A percentile compares a stretch with the other conserved stretches of the same genome.
These are phyloP conservation scores for Heliconius hortense DNA, from an alignment of 2,888 invertebrate species.

Conservation along the genomic window DNA sequence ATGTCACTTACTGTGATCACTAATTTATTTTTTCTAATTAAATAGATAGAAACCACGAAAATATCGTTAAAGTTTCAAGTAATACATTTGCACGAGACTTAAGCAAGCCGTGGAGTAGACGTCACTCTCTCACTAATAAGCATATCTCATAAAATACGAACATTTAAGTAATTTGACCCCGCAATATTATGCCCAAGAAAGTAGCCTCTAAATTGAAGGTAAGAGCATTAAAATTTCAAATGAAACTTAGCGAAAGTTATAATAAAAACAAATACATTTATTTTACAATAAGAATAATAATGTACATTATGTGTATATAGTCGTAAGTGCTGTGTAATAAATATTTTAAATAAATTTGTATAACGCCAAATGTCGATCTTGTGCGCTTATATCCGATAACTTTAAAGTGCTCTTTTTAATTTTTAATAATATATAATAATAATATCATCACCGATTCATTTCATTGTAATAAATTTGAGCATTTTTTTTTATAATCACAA, in stretches of 20 bases:
- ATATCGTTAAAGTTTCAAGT: not conserved
- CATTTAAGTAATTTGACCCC: not conserved
- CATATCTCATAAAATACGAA: not conserved
- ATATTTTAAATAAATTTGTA: no score
- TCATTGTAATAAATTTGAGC: constrained; percentile 14
- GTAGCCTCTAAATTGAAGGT: constrained; percentile 7
- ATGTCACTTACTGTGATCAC: no score
- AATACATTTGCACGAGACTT: no score
- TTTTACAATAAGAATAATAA: constrained; percentile 1
- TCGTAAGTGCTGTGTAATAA: not conserved
- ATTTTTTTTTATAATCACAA: not conserved
- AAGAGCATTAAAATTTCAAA: constrained; percentile 31
- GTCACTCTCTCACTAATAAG: not conserved
- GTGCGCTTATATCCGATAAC: constrained; percentile 11
- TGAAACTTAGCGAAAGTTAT: constrained; percentile 31
- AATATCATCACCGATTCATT: not conserved
- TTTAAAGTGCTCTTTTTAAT: not conserved
- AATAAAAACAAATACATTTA: constrained; percentile 5
- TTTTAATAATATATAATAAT: no score
- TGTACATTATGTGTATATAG: not conserved
- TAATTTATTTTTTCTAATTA: not conserved
- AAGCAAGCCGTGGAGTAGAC: not conserved
- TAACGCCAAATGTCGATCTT: not conserved
- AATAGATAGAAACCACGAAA: not conserved
- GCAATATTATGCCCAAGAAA: not conserved